Evolutionary conservation across 2,888 invertebrate genomes (phyloP).

Genomic region (Amphipyra tragopoginis): DNA sequence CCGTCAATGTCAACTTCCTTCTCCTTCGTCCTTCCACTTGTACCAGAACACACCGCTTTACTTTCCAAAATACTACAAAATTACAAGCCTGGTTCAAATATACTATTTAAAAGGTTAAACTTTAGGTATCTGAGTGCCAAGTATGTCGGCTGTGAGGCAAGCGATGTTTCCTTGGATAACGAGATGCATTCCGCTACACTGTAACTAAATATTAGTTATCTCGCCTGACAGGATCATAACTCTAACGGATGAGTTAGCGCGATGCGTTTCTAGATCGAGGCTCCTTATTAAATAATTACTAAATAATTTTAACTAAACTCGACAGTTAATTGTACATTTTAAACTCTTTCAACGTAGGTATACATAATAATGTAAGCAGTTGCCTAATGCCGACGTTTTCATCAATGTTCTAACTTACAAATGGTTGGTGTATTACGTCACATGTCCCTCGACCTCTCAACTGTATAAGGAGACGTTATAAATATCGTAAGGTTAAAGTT

Average conservation of each 20-base stretch:
- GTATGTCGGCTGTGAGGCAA: constrained; percentile 5
- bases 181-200: not conserved
- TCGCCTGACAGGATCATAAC: no score
- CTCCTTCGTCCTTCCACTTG: constrained; percentile 1
- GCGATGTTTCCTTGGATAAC: constrained; percentile 24
- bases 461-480: not conserved
- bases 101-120: not conserved
- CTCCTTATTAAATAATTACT: no score
- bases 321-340: no score
- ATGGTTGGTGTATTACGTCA: not conserved
- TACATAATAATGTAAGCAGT: not conserved
- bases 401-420: not conserved
- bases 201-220: not conserved
- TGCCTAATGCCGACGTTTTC: not conserved
- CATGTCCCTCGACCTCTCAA: constrained; percentile 3
- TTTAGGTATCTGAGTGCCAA: not conserved
- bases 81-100: not conserved
- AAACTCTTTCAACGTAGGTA: no score
- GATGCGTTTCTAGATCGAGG: no score
- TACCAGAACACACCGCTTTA: not conserved
- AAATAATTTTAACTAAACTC: no score
- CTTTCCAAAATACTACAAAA: not conserved
- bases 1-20: constrained; percentile 4
- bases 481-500: not conserved
- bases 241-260: no score